These are phyloP conservation scores for Dryomyza anilis DNA, from an alignment of 2,888 invertebrate species.

Conservation along the genomic window DNA sequence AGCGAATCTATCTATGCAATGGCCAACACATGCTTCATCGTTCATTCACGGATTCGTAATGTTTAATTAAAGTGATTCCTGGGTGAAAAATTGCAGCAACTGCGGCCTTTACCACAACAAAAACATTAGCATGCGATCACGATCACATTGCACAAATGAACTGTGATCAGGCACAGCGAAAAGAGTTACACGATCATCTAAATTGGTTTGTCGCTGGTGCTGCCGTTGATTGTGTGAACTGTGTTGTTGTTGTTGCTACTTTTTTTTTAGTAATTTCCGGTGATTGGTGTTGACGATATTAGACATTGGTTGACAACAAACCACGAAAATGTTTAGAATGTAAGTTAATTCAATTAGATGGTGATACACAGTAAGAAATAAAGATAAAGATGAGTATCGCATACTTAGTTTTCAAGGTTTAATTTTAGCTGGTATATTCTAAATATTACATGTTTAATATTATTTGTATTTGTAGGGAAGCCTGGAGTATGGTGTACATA, in stretches of 20 bases:
- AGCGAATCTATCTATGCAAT: slow-evolving; percentile 8
- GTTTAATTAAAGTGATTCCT: slow-evolving; percentile 27
- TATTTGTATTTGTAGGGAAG: too few relatives aligned
- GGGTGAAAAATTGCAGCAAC: background rate
- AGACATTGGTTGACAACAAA: background rate
- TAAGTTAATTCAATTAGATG: slow-evolving; percentile 5
- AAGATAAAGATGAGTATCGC: too few relatives aligned
- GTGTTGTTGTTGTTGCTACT: too few relatives aligned
- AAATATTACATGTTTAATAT: too few relatives aligned
- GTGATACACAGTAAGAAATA: too few relatives aligned
- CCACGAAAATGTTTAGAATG: background rate
- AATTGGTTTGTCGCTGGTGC: slow-evolving; percentile 23
- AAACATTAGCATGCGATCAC: slow-evolving; percentile 13
- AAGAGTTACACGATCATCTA: slow-evolving; percentile 21
- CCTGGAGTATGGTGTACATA: too few relatives aligned
- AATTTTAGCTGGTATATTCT: too few relatives aligned
- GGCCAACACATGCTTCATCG: slow-evolving; percentile 1
- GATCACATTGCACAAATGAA: slow-evolving; percentile 23
- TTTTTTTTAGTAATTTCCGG: slow-evolving; percentile 21
- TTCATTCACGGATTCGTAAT: slow-evolving; percentile 13
- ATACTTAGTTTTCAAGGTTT: too few relatives aligned
- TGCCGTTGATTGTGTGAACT: slow-evolving; percentile 11
- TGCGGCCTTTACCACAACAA: background rate
- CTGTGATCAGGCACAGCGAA: slow-evolving; percentile 1
- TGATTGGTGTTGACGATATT: slow-evolving; percentile 11